Evolutionary conservation across 2,113 vertebrate species (phyloP).

Genomic region (Chaetura pelagica): DNA sequence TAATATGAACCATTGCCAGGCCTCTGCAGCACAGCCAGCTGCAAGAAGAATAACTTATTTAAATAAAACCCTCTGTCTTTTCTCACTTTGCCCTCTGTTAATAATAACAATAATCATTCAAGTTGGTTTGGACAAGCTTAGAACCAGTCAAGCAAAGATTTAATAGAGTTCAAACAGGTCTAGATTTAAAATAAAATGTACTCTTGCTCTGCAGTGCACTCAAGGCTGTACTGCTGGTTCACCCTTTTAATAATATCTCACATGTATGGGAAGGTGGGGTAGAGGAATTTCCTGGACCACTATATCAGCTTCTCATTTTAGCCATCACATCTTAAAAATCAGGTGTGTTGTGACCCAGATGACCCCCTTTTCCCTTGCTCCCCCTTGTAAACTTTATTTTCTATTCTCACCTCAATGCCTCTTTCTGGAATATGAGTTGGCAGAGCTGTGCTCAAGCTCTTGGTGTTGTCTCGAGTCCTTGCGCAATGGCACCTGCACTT

Average conservation of each 20-base stretch:
- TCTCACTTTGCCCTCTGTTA: constrained; percentile 9
- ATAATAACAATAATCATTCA: constrained; percentile 56
- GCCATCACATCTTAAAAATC: neutral
- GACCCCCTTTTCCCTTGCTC: neutral
- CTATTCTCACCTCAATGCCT: neutral
- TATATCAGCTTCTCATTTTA: neutral
- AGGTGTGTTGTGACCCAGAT: neutral
- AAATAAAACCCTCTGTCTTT: neutral
- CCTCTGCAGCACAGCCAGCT: constrained; percentile 30
- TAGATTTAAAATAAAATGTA: neutral
- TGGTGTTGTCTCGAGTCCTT: neutral
- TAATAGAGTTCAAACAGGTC: constrained; percentile 29
- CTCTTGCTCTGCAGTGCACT: neutral
- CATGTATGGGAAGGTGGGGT: neutral
- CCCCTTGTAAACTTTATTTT: neutral
- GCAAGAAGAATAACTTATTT: constrained; percentile 28
- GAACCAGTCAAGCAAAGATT: constrained; percentile 43
- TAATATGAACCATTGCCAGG: constrained; percentile 5
- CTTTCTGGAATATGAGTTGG: neutral
- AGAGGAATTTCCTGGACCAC: neutral
- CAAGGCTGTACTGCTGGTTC: neutral
- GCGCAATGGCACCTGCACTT: neutral
- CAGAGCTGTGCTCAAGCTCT: neutral
- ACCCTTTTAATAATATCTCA: neutral
- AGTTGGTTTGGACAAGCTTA: constrained; percentile 29